phyloP scores from a whole-genome alignment of 2,797 vertebrate species.

The Lerista edwardsae region DNA sequence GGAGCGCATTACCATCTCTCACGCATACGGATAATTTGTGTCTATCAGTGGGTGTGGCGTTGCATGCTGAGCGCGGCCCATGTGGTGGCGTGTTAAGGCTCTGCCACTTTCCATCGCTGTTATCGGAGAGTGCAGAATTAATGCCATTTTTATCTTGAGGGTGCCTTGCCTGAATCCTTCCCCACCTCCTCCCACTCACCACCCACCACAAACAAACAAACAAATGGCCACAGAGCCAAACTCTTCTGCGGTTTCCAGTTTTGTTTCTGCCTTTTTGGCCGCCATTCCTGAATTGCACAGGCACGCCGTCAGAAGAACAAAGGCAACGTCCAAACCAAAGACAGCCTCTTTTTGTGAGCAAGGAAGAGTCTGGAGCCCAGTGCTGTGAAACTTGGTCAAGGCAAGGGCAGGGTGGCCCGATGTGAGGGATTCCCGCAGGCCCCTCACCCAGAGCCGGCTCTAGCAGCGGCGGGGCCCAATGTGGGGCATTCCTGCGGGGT shows the following conservation, averaged over 20 bases:
- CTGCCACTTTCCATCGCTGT: conserved; percentile 48
- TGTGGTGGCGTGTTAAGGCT: conserved; percentile 56
- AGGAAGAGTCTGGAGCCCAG: conserved; percentile 9
- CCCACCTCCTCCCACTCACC: background rate
- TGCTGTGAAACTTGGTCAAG: conserved; percentile 37
- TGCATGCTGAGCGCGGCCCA: conserved; percentile 54
- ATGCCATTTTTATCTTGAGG: conserved; percentile 52
- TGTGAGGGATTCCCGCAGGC: conserved; percentile 12
- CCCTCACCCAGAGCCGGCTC: too few relatives aligned
- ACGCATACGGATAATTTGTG: conserved; percentile 48
- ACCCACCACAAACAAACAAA: background rate
- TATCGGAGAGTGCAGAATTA: conserved; percentile 56
- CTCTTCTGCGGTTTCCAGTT: conserved; percentile 43
- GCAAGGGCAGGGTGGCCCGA: background rate
- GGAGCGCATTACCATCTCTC: conserved; percentile 50
- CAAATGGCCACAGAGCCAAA: conserved; percentile 51
- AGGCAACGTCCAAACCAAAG: conserved; percentile 38
- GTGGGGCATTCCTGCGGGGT: too few relatives aligned
- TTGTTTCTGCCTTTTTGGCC: conserved; percentile 40
- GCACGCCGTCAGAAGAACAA: conserved; percentile 45
- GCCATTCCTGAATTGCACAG: conserved; percentile 24
- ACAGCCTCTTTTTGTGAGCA: conserved; percentile 30
- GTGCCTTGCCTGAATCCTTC: conserved; percentile 44
- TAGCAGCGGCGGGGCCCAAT: too few relatives aligned
- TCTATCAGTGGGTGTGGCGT: conserved; percentile 46